Conservation (phyloP, 53 echinoderm and acorn worm genomes). For the Zoroaster sp. region DNA sequence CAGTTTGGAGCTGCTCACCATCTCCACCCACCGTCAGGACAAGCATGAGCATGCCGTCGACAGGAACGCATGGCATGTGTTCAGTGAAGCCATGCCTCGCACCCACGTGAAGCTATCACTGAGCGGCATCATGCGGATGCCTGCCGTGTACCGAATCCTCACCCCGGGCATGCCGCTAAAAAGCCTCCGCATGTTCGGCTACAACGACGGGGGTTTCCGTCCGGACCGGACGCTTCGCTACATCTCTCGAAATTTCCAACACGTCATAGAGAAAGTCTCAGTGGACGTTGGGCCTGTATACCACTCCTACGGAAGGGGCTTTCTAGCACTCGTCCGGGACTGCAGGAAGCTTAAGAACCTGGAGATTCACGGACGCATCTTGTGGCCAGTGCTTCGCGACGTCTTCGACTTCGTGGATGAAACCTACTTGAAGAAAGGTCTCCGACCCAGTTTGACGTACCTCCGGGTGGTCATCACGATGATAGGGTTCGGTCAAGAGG, state of each 20-base stretch:
- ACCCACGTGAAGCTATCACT: conserved; percentile 68
- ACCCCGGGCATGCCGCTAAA: conserved; percentile 74
- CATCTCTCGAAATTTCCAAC: conserved; percentile 66
- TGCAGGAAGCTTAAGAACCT: conserved; percentile 63
- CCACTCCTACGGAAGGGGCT: conserved; percentile 66
- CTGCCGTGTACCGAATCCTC: conserved; percentile 74
- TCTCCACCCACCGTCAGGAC: conserved; percentile 73
- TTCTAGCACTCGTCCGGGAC: conserved; percentile 64
- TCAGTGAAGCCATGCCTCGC: conserved; percentile 54
- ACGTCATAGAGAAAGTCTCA: conserved; percentile 65
- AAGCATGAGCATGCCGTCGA: conserved; percentile 66
- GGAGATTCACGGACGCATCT: conserved; percentile 76
- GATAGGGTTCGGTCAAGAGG: conserved; percentile 44
- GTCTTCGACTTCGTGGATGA: conserved; percentile 81
- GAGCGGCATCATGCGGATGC: conserved; percentile 64
- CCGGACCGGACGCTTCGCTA: conserved; percentile 79
- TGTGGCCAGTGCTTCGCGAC: conserved; percentile 79
- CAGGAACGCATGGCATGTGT: conserved; percentile 69
- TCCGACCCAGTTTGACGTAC: conserved; percentile 60
- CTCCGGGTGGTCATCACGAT: conserved; percentile 73
- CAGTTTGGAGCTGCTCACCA: conserved; percentile 57
- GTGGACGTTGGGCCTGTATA: conserved; percentile 86
- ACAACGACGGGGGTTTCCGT: conserved; percentile 86
- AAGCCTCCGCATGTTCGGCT: conserved; percentile 72
- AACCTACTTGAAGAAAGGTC: conserved; percentile 58